Percentiles rank a stretch among this genome's conserved stretches.
phyloP scores from a whole-genome alignment of 2,888 invertebrate genomes.

The Acanthacorydalis orientalis region DNA sequence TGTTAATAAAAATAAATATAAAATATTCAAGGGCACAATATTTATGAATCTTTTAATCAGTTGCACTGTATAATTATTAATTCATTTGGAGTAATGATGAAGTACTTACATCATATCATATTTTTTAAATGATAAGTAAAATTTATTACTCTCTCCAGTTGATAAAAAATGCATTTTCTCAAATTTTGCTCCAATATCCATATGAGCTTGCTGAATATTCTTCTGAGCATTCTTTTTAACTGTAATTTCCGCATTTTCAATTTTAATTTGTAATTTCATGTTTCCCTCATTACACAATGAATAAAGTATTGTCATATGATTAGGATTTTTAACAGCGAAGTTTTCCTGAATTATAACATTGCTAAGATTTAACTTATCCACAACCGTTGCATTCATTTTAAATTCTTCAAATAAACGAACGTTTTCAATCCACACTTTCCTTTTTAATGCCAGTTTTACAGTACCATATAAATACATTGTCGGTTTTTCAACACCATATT shows the following conservation, averaged over 20 bases:
- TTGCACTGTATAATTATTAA: too few species aligned
- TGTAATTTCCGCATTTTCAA: neutral
- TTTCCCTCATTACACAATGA: neutral
- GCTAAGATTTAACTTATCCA: neutral
- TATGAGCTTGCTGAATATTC: neutral
- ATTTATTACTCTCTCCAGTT: neutral
- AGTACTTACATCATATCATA: neutral
- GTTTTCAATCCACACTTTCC: neutral
- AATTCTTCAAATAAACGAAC: neutral
- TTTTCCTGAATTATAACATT: neutral
- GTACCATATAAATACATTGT: neutral
- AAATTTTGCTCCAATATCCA: neutral
- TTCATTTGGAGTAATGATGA: neutral
- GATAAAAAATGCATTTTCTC: conserved; percentile 1
- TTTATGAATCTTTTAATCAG: too few species aligned
- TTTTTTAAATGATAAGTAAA: neutral
- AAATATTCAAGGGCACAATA: too few species aligned
- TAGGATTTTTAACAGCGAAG: neutral
- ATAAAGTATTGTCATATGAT: neutral
- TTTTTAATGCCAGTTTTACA: neutral
- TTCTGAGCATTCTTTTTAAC: neutral
- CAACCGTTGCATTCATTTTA: neutral
- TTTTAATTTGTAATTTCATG: neutral
- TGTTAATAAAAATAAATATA: too few species aligned
- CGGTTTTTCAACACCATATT: neutral